Conservation (phyloP, 35 echinoderm and acorn worm genomes). For the Heliocidaris tuberculata region DNA sequence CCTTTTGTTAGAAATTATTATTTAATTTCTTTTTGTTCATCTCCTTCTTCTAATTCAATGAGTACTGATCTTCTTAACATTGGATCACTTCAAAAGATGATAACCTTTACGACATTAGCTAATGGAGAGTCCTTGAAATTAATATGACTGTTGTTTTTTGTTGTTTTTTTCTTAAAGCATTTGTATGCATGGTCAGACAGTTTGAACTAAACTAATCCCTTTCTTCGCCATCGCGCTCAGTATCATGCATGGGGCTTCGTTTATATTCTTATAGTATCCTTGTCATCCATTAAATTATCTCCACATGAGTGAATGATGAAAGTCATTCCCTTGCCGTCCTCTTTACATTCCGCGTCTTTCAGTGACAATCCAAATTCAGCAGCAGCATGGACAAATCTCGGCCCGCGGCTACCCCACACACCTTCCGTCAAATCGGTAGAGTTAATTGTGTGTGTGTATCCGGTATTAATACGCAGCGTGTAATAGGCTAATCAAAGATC, state of each 20-base stretch:
- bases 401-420: not conserved
- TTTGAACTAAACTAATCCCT: too few species aligned
- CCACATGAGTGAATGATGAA: not conserved
- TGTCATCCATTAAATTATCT: conserved; percentile 12
- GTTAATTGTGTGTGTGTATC: conserved; percentile 17
- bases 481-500: conserved; percentile 4
- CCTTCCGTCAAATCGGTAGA: not conserved
- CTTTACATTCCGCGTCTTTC: not conserved
- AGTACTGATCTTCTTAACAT: too few species aligned
- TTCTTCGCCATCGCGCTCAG: too few species aligned
- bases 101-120: too few species aligned
- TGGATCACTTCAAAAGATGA: too few species aligned
- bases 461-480: not conserved
- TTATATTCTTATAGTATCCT: not conserved
- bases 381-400: not conserved
- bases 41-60: too few species aligned
- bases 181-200: too few species aligned
- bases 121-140: too few species aligned
- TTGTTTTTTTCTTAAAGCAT: too few species aligned
- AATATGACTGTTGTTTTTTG: too few species aligned
- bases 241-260: not conserved
- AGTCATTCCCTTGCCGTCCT: not conserved
- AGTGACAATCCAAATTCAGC: not conserved
- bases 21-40: too few species aligned
- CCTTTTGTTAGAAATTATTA: too few species aligned